Percentiles rank a stretch among this genome's conserved stretches.
These are phyloP conservation scores for Ditylenchus dipsaci DNA, from an alignment of 1,140 invertebrate species.

Conservation along the genomic window DNA sequence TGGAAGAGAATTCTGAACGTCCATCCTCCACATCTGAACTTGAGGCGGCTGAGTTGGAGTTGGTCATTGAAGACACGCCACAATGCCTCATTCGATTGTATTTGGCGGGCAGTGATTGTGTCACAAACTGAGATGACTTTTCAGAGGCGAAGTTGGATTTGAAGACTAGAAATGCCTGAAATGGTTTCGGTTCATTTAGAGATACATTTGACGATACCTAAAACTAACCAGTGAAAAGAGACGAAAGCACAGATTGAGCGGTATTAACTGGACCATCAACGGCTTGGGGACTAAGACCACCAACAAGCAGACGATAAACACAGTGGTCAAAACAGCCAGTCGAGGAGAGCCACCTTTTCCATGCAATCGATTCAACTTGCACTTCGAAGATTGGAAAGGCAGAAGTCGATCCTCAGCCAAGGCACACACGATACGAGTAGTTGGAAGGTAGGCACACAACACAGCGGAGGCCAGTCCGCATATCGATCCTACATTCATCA, in stretches of 20 bases:
- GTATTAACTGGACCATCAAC: not conserved
- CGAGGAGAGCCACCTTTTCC: constrained; percentile 12
- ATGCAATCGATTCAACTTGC: constrained; percentile 1
- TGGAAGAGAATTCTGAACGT: not conserved
- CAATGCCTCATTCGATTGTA: not conserved
- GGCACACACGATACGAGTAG: constrained; percentile 25
- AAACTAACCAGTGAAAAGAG: not conserved
- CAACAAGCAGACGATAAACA: not conserved
- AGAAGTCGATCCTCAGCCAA: constrained; percentile 20
- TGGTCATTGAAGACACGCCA: not conserved
- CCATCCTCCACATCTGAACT: not conserved
- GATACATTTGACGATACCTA: not conserved
- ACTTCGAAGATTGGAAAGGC: constrained; percentile 1
- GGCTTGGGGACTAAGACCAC: not conserved
- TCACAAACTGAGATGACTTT: not conserved
- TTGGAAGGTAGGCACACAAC: constrained; percentile 22
- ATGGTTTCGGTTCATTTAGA: not conserved
- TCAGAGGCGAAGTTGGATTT: not conserved
- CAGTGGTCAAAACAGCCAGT: not conserved
- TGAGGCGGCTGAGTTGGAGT: not conserved
- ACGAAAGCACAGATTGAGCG: constrained; percentile 1
- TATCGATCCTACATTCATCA: constrained; percentile 33
- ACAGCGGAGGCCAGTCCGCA: constrained; percentile 18
- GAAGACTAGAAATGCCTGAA: not conserved
- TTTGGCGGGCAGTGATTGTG: not conserved